phyloP scores from a whole-genome alignment of 2,888 invertebrate genomes.

The Eledona agricola region DNA sequence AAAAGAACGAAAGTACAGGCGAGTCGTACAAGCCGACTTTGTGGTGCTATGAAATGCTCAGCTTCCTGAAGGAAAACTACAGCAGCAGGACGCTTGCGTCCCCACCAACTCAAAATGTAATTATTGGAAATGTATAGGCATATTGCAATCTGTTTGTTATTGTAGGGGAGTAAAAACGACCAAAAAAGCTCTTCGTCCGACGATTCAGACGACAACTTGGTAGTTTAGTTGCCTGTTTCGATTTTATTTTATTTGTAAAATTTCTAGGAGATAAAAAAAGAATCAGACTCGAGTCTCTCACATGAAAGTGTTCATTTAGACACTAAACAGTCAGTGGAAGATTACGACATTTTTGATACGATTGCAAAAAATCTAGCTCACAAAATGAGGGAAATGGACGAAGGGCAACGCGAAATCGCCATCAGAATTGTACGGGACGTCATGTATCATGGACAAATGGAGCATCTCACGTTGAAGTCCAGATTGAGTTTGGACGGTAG shows the following conservation, averaged over 20 bases:
- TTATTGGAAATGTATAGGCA: too few relatives aligned
- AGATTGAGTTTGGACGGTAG: slow-evolving; percentile 31
- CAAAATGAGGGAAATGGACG: slow-evolving; percentile 46
- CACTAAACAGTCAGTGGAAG: slow-evolving; percentile 12
- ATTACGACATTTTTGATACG: slow-evolving; percentile 44
- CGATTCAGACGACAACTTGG: slow-evolving; percentile 35
- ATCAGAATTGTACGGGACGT: slow-evolving; percentile 45
- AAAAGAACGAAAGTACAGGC: slow-evolving; percentile 23
- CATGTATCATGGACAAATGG: slow-evolving; percentile 50
- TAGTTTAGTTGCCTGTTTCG: too few relatives aligned
- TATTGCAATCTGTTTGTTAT: slow-evolving; percentile 3
- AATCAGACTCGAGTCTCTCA: slow-evolving; percentile 7
- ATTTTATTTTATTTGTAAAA: background rate
- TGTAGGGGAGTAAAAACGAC: slow-evolving; percentile 24
- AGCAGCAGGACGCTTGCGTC: slow-evolving; percentile 7
- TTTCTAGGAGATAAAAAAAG: slow-evolving; percentile 24
- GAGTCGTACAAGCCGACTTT: slow-evolving; percentile 35
- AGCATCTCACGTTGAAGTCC: slow-evolving; percentile 42
- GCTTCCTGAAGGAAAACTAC: slow-evolving; percentile 40
- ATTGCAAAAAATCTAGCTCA: slow-evolving; percentile 46
- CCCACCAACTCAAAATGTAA: too few relatives aligned
- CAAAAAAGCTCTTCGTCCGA: slow-evolving; percentile 29
- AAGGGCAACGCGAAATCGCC: slow-evolving; percentile 44
- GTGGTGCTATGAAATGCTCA: slow-evolving; percentile 47
- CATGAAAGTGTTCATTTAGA: slow-evolving; percentile 1